phyloP scores from a whole-genome alignment of 2,888 invertebrate genomes.

The Lordiphosa andalusiaca region DNA sequence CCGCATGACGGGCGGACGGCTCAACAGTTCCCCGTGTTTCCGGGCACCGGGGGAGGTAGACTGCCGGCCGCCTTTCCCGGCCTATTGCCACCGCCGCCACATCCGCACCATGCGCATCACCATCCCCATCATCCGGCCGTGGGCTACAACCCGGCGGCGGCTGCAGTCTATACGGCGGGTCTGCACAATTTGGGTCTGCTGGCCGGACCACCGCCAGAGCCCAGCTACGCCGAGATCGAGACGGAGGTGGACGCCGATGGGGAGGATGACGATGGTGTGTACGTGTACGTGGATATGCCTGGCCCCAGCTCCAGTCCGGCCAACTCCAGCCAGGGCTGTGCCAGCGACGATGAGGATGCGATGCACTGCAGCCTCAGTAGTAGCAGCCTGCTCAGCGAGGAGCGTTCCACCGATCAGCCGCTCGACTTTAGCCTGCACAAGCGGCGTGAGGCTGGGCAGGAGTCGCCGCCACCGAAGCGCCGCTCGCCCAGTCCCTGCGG shows the following conservation, averaged over 20 bases:
- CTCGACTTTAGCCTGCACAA: slow-evolving; percentile 78
- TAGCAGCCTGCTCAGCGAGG: slow-evolving; percentile 42
- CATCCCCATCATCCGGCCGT: slow-evolving; percentile 40
- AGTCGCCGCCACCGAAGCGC: slow-evolving; percentile 23
- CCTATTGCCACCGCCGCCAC: slow-evolving; percentile 52
- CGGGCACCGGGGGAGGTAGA: slow-evolving; percentile 57
- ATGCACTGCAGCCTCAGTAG: slow-evolving; percentile 57
- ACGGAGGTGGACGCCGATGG: slow-evolving; percentile 50
- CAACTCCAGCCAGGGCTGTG: slow-evolving; percentile 67
- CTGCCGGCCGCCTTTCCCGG: slow-evolving; percentile 82
- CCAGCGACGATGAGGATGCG: slow-evolving; percentile 63
- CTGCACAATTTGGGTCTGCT: slow-evolving; percentile 53
- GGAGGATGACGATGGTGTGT: slow-evolving; percentile 62
- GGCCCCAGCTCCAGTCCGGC: slow-evolving; percentile 68
- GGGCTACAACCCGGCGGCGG: slow-evolving; percentile 50
- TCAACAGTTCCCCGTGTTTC: slow-evolving; percentile 85
- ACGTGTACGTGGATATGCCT: slow-evolving; percentile 66
- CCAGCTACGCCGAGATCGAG: slow-evolving; percentile 19
- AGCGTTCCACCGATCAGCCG: slow-evolving; percentile 69
- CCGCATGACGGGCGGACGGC: slow-evolving; percentile 95
- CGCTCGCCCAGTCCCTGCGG: slow-evolving; percentile 52
- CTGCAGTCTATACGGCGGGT: slow-evolving; percentile 33
- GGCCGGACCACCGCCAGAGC: slow-evolving; percentile 56
- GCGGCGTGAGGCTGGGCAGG: slow-evolving; percentile 40
- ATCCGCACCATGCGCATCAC: slow-evolving; percentile 36